Percentiles rank a stretch among this genome's conserved stretches.
Evolutionary conservation across 2,113 vertebrate species (phyloP).

Genomic region (Pelecanus crispus): DNA sequence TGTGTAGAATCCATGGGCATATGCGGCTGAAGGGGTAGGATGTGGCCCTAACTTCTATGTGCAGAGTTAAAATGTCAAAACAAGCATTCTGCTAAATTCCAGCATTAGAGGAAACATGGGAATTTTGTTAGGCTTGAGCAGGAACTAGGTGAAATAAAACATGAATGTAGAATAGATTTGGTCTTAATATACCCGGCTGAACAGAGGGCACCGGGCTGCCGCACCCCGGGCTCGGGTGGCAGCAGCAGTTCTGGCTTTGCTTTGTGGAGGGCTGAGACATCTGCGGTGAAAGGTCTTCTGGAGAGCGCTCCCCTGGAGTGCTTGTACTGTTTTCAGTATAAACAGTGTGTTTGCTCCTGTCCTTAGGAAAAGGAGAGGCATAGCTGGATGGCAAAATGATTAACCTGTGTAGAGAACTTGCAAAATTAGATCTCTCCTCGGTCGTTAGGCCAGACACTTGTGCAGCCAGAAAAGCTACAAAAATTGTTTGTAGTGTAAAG

Average conservation of each 20-base stretch:
- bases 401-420: neutral
- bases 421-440: neutral
- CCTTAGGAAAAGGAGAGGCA: neutral
- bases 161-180: too few species aligned
- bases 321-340: neutral
- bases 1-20: too few species aligned
- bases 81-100: neutral
- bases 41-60: neutral
- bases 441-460: neutral
- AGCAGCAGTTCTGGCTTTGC: neutral
- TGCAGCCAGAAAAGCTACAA: neutral
- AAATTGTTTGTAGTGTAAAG: neutral
- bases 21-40: neutral
- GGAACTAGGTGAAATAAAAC: neutral
- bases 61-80: neutral
- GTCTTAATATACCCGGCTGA: neutral
- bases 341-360: neutral
- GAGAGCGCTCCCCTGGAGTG: neutral
- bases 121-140: neutral
- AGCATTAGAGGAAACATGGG: neutral
- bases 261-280: neutral
- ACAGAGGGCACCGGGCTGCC: rapidly evolving
- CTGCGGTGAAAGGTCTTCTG: neutral
- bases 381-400: neutral
- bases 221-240: neutral